Percentiles rank a stretch among this genome's conserved stretches.
Evolutionary conservation across 2,797 vertebrate genomes (phyloP).

Genomic region (Macroramphosus scolopax): DNA sequence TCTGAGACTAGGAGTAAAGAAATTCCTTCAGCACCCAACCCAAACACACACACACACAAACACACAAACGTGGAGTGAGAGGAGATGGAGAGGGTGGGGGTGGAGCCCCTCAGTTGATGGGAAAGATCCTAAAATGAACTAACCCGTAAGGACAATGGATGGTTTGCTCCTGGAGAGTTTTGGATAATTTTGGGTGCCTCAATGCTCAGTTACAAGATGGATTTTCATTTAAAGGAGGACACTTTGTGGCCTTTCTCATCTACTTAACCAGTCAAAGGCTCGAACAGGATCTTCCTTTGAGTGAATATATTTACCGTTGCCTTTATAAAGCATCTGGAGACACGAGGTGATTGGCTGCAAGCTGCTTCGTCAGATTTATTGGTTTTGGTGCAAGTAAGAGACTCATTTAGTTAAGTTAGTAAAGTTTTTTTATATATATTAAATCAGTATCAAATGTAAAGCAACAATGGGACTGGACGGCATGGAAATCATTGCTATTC

Average conservation of each 20-base stretch:
- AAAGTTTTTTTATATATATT: background rate
- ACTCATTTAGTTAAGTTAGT: constrained; percentile 1
- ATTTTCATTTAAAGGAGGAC: constrained; percentile 30
- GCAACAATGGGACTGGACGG: constrained; percentile 82
- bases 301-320: no score
- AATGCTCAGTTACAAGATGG: constrained; percentile 18
- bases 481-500: constrained; percentile 91
- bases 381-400: constrained; percentile 1
- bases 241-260: constrained; percentile 9
- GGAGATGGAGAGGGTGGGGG: constrained; percentile 34
- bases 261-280: constrained; percentile 20
- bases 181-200: constrained; percentile 21
- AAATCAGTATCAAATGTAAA: constrained; percentile 24
- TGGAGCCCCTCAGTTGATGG: constrained; percentile 45
- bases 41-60: constrained; percentile 17
- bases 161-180: constrained; percentile 11
- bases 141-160: constrained; percentile 27
- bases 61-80: constrained; percentile 12
- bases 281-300: no score
- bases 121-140: constrained; percentile 26
- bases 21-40: constrained; percentile 49
- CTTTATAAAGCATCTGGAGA: constrained; percentile 7
- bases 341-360: constrained; percentile 24
- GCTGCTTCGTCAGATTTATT: constrained; percentile 8
- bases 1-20: constrained; percentile 63